Percentiles rank a stretch among this genome's conserved stretches.
These are phyloP conservation scores for Ornithoptera priamus DNA, from an alignment of 2,888 invertebrate genomes.

Conservation along the genomic window DNA sequence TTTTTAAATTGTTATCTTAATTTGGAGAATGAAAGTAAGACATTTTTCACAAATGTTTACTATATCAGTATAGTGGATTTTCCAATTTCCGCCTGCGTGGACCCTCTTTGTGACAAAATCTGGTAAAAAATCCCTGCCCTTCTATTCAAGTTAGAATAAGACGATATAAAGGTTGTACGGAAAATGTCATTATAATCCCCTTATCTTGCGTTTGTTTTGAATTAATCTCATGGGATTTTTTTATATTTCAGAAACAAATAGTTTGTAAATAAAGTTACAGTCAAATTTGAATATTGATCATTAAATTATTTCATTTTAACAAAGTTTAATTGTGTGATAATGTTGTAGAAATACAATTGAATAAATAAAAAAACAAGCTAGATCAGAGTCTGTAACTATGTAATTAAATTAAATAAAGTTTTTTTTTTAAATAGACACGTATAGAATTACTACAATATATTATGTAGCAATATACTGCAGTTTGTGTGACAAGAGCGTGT, in stretches of 20 bases:
- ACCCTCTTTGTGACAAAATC: slow-evolving; percentile 59
- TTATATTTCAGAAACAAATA: background rate
- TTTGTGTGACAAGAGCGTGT: too few relatives aligned
- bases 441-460: background rate
- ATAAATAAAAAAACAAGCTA: background rate
- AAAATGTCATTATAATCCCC: slow-evolving; percentile 69
- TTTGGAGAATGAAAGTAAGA: background rate
- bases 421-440: background rate
- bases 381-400: background rate
- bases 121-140: slow-evolving; percentile 48
- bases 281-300: background rate
- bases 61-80: slow-evolving; percentile 16
- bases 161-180: slow-evolving; percentile 60
- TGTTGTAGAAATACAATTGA: background rate
- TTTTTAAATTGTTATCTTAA: background rate
- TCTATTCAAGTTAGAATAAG: slow-evolving; percentile 51
- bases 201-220: slow-evolving; percentile 56
- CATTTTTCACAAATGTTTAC: slow-evolving; percentile 13
- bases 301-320: background rate
- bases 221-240: background rate
- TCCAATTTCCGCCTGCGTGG: slow-evolving; percentile 37
- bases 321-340: background rate
- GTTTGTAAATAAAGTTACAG: background rate
- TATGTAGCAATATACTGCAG: too few relatives aligned
- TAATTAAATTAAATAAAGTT: background rate